Conservation (phyloP, 2,113 vertebrate species). For the Fukomys damarensis region DNA sequence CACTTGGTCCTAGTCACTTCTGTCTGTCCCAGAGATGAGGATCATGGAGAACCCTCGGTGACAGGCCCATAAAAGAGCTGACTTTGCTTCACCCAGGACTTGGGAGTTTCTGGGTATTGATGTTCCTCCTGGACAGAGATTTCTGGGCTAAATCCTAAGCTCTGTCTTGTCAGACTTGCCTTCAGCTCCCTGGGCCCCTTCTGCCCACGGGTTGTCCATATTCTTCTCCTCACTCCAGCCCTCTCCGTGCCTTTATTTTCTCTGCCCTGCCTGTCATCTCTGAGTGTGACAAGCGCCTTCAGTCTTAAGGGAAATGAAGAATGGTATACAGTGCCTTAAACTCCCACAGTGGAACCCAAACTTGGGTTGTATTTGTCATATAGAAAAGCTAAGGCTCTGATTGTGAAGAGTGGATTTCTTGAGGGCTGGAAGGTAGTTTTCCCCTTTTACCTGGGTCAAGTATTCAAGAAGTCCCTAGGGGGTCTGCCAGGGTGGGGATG, state of each 20-base stretch:
- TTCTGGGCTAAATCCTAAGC: background rate
- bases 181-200: background rate
- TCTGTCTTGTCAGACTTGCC: background rate
- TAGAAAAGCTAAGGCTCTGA: background rate
- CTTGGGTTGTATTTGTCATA: background rate
- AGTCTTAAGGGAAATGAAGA: background rate
- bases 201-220: too few relatives aligned
- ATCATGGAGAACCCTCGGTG: background rate
- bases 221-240: background rate
- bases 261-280: background rate
- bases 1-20: accelerated
- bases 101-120: accelerated
- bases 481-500: background rate
- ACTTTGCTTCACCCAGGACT: background rate
- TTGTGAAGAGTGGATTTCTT: background rate
- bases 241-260: background rate
- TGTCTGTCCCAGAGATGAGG: background rate
- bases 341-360: background rate
- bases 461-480: background rate
- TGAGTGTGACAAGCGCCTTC: background rate
- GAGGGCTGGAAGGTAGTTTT: too few relatives aligned
- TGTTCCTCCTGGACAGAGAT: background rate
- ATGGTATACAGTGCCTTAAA: background rate
- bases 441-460: too few relatives aligned
- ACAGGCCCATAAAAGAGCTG: background rate